Evolutionary conservation across 2,888 invertebrate genomes (phyloP), one percentile per base, ranked within the genome.

Genomic region (Epinotia demarniana): DNA sequence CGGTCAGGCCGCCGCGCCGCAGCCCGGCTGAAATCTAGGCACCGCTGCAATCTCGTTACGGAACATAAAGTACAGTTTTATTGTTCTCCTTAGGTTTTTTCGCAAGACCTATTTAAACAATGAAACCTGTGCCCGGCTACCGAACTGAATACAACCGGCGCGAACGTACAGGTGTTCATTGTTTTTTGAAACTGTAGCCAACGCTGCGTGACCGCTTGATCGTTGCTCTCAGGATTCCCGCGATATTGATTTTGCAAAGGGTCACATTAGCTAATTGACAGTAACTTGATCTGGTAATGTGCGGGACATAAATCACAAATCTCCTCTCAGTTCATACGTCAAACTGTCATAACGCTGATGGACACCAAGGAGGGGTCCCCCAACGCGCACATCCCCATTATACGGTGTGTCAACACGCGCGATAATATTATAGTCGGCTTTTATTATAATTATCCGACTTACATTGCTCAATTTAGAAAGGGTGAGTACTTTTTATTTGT

Each of bases 31-130:
- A 88, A 88, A 90, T 89, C 92, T 89, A 89, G 88, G 85, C 86
- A 86, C 86, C 85, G 85, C 86, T 83, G 86, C 88, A 89, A 91
- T 90, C 91, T 91, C 89, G 92, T 92, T 90, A 90, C 89, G 90
- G 88, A 86, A 90, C 90, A 89, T 90, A 88, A 91, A 90, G 84
- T 89, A 85, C 83, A 85, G 85, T 87, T 86, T 89, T 88, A 90
- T 91, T 91, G 87, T 90, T 87, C 84, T 82, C 79, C 78, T 81
- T 81, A 80, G 82, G 81, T 85, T 90, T 91, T 91, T 92, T 90
- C 87, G 89, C 90, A 89, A 91, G 85, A 86, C 84, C 84, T 85
- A 86, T 82, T 84, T 81, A 84, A 88, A 90, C 87, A 89, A 89
- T 87, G 88, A 85, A 85, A 87, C 85, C 85, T 86, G 85, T 82